These are phyloP conservation scores for Malurus elegans DNA, from an alignment of 2,113 vertebrate species.

Conservation along the genomic window DNA sequence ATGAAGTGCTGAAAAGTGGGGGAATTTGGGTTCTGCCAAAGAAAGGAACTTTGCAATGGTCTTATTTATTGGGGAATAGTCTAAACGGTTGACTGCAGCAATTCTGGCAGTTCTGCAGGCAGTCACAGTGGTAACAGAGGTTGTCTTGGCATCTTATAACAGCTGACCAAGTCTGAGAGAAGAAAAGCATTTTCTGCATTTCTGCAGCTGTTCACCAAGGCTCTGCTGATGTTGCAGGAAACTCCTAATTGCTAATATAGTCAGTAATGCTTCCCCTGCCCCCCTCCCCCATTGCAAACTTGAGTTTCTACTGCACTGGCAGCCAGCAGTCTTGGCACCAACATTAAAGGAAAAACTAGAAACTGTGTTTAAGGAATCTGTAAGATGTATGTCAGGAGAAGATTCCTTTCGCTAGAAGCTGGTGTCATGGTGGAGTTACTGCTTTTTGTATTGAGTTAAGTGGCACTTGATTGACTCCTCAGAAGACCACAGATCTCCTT, in stretches of 20 bases:
- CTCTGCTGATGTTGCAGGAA: neutral
- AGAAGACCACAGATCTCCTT: neutral
- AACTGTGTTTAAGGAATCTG: neutral
- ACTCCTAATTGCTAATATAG: neutral
- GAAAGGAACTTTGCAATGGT: neutral
- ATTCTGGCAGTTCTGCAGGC: neutral
- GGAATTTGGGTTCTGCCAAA: neutral
- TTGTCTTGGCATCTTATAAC: neutral
- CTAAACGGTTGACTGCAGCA: neutral
- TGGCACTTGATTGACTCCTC: neutral
- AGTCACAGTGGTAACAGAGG: neutral
- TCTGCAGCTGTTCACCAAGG: neutral
- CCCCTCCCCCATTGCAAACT: neutral
- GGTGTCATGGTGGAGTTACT: neutral
- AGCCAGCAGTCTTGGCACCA: neutral
- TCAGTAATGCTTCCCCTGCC: neutral
- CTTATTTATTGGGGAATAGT: neutral
- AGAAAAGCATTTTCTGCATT: neutral
- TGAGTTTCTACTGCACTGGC: constrained; percentile 6
- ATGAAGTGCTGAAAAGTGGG: neutral
- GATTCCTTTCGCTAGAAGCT: neutral
- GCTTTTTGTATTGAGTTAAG: neutral
- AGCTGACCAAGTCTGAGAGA: neutral
- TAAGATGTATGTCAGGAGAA: neutral
- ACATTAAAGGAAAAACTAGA: neutral